These are phyloP conservation scores for Galbula dea DNA, from an alignment of 2,113 vertebrate genomes.

Conservation along the genomic window DNA sequence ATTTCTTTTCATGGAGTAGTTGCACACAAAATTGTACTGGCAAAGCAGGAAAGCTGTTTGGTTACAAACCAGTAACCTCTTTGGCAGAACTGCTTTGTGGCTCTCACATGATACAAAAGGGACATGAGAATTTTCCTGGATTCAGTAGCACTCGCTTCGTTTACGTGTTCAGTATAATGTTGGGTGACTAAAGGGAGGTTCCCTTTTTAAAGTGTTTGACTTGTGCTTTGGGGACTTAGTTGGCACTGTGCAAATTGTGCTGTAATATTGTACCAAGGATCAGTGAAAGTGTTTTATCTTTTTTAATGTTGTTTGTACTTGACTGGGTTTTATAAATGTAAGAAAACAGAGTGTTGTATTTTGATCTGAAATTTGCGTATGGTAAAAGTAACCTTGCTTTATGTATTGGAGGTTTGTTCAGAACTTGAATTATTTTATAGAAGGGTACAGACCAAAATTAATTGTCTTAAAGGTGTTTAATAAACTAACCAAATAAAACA, in stretches of 20 bases:
- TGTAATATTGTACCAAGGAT: slow-evolving; percentile 73
- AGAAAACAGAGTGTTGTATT: slow-evolving; percentile 80
- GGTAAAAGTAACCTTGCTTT: slow-evolving; percentile 79
- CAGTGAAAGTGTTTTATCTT: slow-evolving; percentile 79
- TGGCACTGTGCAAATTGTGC: slow-evolving; percentile 69
- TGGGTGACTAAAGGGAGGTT: slow-evolving; percentile 29
- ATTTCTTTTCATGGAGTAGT: slow-evolving; percentile 19
- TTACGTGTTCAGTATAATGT: slow-evolving; percentile 29
- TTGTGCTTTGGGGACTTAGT: slow-evolving; percentile 56
- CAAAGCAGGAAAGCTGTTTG: slow-evolving; percentile 1
- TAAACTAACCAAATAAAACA: slow-evolving; percentile 78
- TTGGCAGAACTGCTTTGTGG: slow-evolving; percentile 33
- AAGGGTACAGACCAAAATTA: slow-evolving; percentile 76
- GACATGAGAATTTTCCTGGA: slow-evolving; percentile 15
- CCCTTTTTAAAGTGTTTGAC: slow-evolving; percentile 43
- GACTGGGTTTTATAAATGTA: slow-evolving; percentile 80
- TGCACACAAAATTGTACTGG: neutral
- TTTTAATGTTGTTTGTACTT: slow-evolving; percentile 81
- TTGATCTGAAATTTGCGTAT: slow-evolving; percentile 80
- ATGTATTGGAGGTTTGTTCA: slow-evolving; percentile 77
- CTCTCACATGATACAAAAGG: slow-evolving; percentile 35
- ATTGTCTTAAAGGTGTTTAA: slow-evolving; percentile 76
- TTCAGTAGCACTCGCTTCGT: slow-evolving; percentile 57
- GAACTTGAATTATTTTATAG: slow-evolving; percentile 84
- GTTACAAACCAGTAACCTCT: slow-evolving; percentile 34